phyloP scores from a whole-genome alignment of 2,797 vertebrate species.

The Gila robusta region DNA sequence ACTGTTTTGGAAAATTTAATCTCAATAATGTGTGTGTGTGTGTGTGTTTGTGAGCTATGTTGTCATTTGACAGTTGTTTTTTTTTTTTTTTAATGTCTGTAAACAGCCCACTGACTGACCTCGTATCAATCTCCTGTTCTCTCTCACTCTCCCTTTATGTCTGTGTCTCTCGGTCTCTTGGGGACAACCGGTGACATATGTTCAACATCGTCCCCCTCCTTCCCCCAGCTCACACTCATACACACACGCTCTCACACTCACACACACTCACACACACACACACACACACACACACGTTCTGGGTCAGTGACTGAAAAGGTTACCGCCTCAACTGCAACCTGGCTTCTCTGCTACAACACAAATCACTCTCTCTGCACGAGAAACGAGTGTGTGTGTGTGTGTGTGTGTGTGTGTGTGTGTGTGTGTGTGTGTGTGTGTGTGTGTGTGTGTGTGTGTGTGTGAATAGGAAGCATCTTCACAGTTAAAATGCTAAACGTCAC shows the following conservation, averaged over 20 bases:
- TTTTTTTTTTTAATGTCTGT: conserved; percentile 62
- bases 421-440: conserved; percentile 14
- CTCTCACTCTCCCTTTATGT: conserved; percentile 39
- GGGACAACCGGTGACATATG: conserved; percentile 88
- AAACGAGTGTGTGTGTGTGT: conserved; percentile 20
- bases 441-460: conserved; percentile 22
- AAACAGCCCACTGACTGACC: conserved; percentile 60
- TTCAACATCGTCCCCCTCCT: conserved; percentile 82
- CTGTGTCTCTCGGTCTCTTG: conserved; percentile 69
- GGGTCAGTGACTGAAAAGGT: conserved; percentile 97
- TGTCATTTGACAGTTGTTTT: conserved; percentile 61
- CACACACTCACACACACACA: conserved; percentile 62
- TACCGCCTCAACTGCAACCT: conserved; percentile 92
- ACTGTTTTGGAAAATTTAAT: conserved; percentile 73
- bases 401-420: conserved; percentile 20
- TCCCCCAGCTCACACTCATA: conserved; percentile 56
- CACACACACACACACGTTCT: conserved; percentile 76
- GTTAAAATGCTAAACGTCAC: conserved; percentile 47
- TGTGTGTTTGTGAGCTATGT: conserved; percentile 33
- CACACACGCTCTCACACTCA: background rate
- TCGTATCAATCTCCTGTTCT: conserved; percentile 38
- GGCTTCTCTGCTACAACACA: conserved; percentile 87
- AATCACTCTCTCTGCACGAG: conserved; percentile 78
- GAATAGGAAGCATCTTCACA: conserved; percentile 26
- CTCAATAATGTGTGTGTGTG: conserved; percentile 57